Evolutionary conservation across 2,113 vertebrate genomes (phyloP).

Genomic region (Beaufortia kweichowensis): DNA sequence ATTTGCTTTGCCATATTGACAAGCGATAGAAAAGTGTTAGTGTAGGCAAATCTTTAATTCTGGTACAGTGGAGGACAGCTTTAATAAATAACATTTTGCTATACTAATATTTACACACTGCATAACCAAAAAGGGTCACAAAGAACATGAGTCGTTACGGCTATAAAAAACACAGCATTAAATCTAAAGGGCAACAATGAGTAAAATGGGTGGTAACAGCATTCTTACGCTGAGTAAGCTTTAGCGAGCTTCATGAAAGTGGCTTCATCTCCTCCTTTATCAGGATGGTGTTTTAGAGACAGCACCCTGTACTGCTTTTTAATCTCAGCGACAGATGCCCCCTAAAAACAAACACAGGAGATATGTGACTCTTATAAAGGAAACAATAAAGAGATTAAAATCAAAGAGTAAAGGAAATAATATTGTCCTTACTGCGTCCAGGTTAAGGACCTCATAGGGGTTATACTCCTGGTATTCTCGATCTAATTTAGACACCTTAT

Average conservation of each 20-base stretch:
- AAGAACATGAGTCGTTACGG: background rate
- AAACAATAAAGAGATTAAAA: background rate
- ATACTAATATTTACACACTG: background rate
- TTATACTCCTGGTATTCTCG: conserved; percentile 98
- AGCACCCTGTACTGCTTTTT: conserved; percentile 94
- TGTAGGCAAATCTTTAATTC: background rate
- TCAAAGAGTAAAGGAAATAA: background rate
- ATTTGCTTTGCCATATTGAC: background rate
- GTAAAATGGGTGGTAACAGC: background rate
- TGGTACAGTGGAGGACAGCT: background rate
- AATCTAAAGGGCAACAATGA: background rate
- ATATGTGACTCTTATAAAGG: background rate
- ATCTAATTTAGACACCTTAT: conserved; percentile 98
- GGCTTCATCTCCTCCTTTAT: conserved; percentile 95
- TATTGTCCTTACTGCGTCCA: conserved; percentile 88
- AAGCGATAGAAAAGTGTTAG: background rate
- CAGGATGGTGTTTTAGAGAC: conserved; percentile 91
- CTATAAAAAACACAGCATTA: conserved; percentile 19
- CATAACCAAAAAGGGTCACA: background rate
- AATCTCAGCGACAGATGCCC: conserved; percentile 87
- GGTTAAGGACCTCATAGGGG: conserved; percentile 92
- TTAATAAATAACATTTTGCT: background rate
- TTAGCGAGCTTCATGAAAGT: conserved; percentile 97
- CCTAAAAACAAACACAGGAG: conserved; percentile 70
- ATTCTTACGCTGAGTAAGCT: conserved; percentile 91